phyloP scores from a whole-genome alignment of 2,888 invertebrate genomes.

The Pachliopta kotzebuea region DNA sequence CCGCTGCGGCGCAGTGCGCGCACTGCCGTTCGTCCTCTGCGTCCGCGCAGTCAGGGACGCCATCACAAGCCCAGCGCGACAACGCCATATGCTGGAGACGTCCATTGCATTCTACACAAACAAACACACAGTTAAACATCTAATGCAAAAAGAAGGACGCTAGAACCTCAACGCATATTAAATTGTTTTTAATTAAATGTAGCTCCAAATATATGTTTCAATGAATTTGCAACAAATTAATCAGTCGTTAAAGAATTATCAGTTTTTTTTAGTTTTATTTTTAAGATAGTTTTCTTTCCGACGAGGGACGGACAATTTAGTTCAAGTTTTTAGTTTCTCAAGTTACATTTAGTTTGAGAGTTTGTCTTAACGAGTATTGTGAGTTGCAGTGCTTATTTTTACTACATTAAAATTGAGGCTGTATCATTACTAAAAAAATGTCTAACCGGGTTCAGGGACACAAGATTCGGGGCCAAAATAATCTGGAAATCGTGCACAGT shows the following conservation, averaged over 20 bases:
- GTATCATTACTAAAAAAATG: not conserved
- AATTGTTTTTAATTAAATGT: too few species aligned
- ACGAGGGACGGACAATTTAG: too few species aligned
- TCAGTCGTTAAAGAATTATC: too few species aligned
- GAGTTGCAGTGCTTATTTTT: not conserved
- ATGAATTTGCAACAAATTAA: too few species aligned
- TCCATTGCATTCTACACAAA: conserved; percentile 84
- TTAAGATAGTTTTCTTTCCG: too few species aligned
- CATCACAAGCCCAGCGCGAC: conserved; percentile 91
- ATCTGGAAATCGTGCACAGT: conserved; percentile 90
- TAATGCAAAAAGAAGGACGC: too few species aligned
- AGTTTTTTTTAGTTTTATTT: too few species aligned
- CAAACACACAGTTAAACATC: not conserved
- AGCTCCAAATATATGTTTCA: too few species aligned
- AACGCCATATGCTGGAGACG: conserved; percentile 87
- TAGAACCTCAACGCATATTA: too few species aligned
- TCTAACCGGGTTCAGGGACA: conserved; percentile 86
- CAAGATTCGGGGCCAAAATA: conserved; percentile 88
- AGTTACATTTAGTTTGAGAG: not conserved
- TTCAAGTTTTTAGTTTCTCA: too few species aligned
- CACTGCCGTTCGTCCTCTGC: conserved; percentile 90
- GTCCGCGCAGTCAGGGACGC: conserved; percentile 91
- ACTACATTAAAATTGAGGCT: not conserved
- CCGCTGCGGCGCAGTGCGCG: conserved; percentile 87
- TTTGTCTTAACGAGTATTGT: not conserved